phyloP scores from a whole-genome alignment of 2,113 vertebrate genomes.

The Mystacornis crossleyi region DNA sequence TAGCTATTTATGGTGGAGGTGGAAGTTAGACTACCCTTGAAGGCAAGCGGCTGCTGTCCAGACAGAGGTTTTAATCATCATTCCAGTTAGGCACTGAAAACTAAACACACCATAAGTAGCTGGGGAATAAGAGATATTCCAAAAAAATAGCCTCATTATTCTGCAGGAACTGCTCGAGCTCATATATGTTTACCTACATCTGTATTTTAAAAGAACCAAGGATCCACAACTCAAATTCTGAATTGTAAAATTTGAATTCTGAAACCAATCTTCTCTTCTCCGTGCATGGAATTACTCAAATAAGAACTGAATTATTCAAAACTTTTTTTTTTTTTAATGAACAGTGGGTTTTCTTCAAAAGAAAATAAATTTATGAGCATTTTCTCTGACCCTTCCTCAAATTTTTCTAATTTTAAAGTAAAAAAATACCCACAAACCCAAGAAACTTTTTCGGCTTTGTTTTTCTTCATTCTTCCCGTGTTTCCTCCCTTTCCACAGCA shows the following conservation, averaged over 20 bases:
- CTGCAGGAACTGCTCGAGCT: not conserved
- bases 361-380: not conserved
- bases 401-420: not conserved
- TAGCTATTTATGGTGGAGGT: slow-evolving; percentile 34
- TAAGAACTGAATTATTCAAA: not conserved
- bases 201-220: not conserved
- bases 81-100: slow-evolving; percentile 40
- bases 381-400: not conserved
- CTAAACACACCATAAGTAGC: slow-evolving; percentile 13
- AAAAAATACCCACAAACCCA: not conserved
- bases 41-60: slow-evolving; percentile 24
- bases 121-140: not conserved
- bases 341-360: not conserved
- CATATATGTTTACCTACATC: not conserved
- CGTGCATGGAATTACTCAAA: not conserved
- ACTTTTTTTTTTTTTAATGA: not conserved
- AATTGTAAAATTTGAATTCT: not conserved
- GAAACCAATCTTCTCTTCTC: not conserved
- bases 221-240: not conserved
- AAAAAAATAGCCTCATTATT: slow-evolving; percentile 32
- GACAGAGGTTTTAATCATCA: slow-evolving; percentile 40
- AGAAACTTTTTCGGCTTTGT: not conserved
- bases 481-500: not conserved
- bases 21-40: slow-evolving; percentile 15
- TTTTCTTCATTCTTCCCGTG: not conserved